Evolutionary conservation across 2,888 invertebrate genomes (phyloP).

Genomic region (Chouioia cunea): DNA sequence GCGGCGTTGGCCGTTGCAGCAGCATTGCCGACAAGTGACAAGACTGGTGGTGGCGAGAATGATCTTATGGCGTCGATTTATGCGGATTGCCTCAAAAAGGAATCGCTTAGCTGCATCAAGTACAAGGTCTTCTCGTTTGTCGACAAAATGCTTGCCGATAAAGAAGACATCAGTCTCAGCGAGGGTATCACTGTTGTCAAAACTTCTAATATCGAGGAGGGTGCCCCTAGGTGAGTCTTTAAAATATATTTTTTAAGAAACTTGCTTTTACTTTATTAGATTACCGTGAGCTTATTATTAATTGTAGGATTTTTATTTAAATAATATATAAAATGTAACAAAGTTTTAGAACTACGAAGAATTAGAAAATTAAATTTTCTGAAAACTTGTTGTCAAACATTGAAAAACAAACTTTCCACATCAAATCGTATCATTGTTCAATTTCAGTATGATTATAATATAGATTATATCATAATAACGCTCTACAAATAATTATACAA

Average conservation of each 20-base stretch:
- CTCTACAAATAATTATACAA: too few species aligned
- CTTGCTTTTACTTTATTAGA: too few species aligned
- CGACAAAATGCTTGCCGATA: constrained; percentile 85
- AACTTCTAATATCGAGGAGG: constrained; percentile 79
- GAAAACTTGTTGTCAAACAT: too few species aligned
- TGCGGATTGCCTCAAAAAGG: constrained; percentile 84
- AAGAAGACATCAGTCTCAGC: constrained; percentile 83
- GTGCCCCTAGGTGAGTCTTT: constrained; percentile 77
- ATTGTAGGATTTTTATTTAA: too few species aligned
- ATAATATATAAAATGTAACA: too few species aligned
- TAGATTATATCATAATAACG: too few species aligned
- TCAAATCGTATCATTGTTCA: too few species aligned
- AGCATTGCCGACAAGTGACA: constrained; percentile 75
- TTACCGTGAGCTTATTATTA: too few species aligned
- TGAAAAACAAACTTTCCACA: too few species aligned
- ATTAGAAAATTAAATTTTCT: too few species aligned
- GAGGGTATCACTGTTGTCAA: constrained; percentile 88
- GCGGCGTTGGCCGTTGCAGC: constrained; percentile 66
- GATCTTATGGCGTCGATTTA: constrained; percentile 84
- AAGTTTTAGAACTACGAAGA: too few species aligned
- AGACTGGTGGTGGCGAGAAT: constrained; percentile 76
- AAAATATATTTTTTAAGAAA: neutral
- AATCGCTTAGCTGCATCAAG: constrained; percentile 87
- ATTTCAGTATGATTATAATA: too few species aligned
- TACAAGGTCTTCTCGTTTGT: constrained; percentile 89